Conservation (phyloP, 2,113 vertebrate species). For the Mirounga angustirostris region DNA sequence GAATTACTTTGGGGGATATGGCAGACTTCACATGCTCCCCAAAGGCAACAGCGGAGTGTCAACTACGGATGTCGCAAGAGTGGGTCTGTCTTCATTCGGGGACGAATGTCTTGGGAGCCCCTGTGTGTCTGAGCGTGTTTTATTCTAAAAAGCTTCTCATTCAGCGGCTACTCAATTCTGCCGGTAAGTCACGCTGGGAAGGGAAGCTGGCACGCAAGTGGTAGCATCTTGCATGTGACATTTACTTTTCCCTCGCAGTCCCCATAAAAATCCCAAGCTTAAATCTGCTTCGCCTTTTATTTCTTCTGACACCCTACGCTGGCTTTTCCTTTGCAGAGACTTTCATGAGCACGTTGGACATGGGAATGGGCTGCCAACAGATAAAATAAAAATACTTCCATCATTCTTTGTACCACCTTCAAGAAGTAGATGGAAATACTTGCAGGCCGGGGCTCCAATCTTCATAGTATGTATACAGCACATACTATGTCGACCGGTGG, state of each 20-base stretch:
- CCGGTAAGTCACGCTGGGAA: constrained; percentile 40
- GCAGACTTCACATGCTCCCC: neutral
- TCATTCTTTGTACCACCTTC: constrained; percentile 41
- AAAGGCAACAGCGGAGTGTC: neutral
- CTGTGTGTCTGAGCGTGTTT: neutral
- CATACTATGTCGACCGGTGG: neutral
- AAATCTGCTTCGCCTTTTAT: constrained; percentile 78
- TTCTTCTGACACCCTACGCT: constrained; percentile 67
- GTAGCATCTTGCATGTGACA: constrained; percentile 75
- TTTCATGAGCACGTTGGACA: constrained; percentile 50
- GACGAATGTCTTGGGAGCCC: neutral
- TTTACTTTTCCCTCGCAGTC: constrained; percentile 66
- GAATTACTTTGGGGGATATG: neutral
- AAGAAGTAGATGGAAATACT: constrained; percentile 61
- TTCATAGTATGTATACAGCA: neutral
- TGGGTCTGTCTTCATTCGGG: neutral
- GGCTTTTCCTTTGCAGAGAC: constrained; percentile 63
- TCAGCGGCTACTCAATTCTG: constrained; percentile 35
- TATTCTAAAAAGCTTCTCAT: constrained; percentile 19
- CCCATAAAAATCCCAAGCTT: constrained; percentile 68
- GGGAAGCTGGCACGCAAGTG: constrained; percentile 52
- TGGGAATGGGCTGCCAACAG: constrained; percentile 67
- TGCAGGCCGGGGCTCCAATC: constrained; percentile 30
- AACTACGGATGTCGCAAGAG: neutral
- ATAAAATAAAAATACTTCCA: constrained; percentile 70